phyloP scores from a whole-genome alignment of 2,888 invertebrate genomes.

The Prionchulus punctatus region DNA sequence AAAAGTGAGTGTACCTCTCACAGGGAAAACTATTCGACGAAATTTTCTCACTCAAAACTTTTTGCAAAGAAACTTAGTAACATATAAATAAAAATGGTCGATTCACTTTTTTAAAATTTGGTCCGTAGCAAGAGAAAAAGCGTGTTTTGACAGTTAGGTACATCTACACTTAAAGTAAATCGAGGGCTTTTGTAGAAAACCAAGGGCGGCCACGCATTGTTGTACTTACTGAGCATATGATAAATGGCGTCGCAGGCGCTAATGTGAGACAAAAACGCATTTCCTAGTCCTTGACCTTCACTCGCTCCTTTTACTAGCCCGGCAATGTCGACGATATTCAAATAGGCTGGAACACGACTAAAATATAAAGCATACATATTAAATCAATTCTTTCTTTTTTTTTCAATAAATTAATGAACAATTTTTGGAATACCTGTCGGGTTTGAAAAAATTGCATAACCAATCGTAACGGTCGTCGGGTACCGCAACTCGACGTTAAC shows the following conservation, averaged over 20 bases:
- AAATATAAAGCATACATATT: background rate
- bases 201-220: too few relatives aligned
- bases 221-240: slow-evolving; percentile 64
- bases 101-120: too few relatives aligned
- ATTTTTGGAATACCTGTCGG: slow-evolving; percentile 70
- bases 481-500: slow-evolving; percentile 73
- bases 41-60: too few relatives aligned
- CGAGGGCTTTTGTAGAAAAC: too few relatives aligned
- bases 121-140: too few relatives aligned
- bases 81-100: too few relatives aligned
- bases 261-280: slow-evolving; percentile 95
- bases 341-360: slow-evolving; percentile 78
- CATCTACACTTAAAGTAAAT: too few relatives aligned
- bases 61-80: too few relatives aligned
- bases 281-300: slow-evolving; percentile 93
- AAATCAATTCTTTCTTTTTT: slow-evolving; percentile 8
- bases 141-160: too few relatives aligned
- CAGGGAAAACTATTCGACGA: too few relatives aligned
- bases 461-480: slow-evolving; percentile 85
- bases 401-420: slow-evolving; percentile 13
- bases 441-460: slow-evolving; percentile 81
- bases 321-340: slow-evolving; percentile 95
- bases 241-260: slow-evolving; percentile 96
- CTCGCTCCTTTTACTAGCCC: slow-evolving; percentile 94
- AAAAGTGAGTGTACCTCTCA: too few relatives aligned